phyloP scores from a whole-genome alignment of 2,113 vertebrate species.

The Peucedramus taeniatus region DNA sequence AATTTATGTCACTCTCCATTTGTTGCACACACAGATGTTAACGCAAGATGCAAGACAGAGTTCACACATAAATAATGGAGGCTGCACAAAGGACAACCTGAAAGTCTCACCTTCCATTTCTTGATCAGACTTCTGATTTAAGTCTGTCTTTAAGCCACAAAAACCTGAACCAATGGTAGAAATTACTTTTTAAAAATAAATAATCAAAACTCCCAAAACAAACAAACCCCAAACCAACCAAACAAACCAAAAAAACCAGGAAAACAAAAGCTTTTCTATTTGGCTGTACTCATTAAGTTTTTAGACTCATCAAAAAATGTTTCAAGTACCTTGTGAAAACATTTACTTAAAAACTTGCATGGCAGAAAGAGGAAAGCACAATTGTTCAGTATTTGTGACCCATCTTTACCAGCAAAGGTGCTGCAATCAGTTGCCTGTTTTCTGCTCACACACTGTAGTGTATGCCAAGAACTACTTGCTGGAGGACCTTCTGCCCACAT shows the following conservation, averaged over 20 bases:
- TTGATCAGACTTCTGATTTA: background rate
- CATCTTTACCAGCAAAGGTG: background rate
- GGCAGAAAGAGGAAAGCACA: background rate
- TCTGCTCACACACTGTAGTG: background rate
- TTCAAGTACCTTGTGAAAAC: background rate
- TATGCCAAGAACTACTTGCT: background rate
- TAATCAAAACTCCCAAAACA: background rate
- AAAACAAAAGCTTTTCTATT: background rate
- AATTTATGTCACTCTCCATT: background rate
- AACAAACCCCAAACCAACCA: background rate
- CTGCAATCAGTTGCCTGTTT: background rate
- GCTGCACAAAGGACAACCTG: background rate
- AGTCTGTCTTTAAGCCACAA: background rate
- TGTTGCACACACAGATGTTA: background rate
- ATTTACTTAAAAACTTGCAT: background rate
- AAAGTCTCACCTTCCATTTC: background rate
- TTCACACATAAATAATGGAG: background rate
- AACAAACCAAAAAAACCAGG: background rate
- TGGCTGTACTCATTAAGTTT: background rate
- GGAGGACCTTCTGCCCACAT: background rate
- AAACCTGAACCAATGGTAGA: background rate
- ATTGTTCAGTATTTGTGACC: background rate
- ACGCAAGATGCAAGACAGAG: background rate
- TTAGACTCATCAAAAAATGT: background rate
- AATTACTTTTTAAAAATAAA: background rate